Evolutionary conservation across 2,113 vertebrate species (phyloP).

Genomic region (Carollia perspicillata): DNA sequence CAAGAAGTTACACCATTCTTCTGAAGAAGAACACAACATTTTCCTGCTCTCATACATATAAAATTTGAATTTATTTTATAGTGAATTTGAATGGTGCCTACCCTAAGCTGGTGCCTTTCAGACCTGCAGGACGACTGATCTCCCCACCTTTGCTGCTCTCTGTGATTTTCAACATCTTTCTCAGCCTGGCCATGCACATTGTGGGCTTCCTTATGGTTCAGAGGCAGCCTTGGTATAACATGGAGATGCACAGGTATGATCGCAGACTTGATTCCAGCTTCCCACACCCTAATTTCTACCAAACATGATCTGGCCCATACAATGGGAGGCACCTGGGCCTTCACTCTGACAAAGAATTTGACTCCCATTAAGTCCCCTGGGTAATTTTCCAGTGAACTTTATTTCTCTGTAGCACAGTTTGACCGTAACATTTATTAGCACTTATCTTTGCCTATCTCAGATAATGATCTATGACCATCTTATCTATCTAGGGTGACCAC

Average conservation of each 20-base stretch:
- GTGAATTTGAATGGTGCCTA: slow-evolving; percentile 85
- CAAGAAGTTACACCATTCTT: background rate
- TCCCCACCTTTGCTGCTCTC: slow-evolving; percentile 85
- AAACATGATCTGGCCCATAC: background rate
- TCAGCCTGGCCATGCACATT: slow-evolving; percentile 82
- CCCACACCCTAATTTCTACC: background rate
- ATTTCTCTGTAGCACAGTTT: background rate
- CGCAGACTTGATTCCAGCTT: background rate
- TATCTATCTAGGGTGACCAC: background rate
- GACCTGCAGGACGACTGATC: slow-evolving; percentile 81
- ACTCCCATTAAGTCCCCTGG: background rate
- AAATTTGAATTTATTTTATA: slow-evolving; percentile 66
- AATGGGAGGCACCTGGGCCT: background rate
- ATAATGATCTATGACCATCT: background rate
- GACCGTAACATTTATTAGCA: background rate
- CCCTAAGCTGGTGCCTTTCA: slow-evolving; percentile 82
- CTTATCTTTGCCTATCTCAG: background rate
- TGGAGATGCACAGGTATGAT: slow-evolving; percentile 66
- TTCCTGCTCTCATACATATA: background rate
- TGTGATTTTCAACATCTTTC: slow-evolving; percentile 82
- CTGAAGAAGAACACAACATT: background rate
- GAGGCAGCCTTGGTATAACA: slow-evolving; percentile 84
- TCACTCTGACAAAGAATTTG: background rate
- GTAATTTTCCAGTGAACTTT: background rate
- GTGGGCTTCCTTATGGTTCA: slow-evolving; percentile 83